phyloP scores from a whole-genome alignment of 2,888 invertebrate species.

The Cheiracanthium punctorium region DNA sequence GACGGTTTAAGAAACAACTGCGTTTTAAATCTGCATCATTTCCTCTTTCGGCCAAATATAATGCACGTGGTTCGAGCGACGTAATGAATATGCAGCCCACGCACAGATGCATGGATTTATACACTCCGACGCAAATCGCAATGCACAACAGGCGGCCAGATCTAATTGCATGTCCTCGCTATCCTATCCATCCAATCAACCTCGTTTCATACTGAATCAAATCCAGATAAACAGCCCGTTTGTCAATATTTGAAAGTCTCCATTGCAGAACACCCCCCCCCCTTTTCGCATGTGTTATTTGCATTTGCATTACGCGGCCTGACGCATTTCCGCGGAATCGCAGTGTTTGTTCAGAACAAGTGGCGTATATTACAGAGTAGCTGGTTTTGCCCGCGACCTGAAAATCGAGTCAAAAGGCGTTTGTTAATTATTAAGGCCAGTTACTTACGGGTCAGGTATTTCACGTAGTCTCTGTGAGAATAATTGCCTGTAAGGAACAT shows the following conservation, averaged over 20 bases:
- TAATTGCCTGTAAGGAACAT: slow-evolving; percentile 62
- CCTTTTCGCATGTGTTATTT: not conserved
- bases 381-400: not conserved
- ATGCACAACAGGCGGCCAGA: not conserved
- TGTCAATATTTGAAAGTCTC: slow-evolving; percentile 24
- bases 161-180: not conserved
- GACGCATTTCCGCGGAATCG: not conserved
- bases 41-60: not conserved
- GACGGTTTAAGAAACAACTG: not conserved
- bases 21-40: not conserved
- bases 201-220: slow-evolving; percentile 27
- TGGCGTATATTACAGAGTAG: not conserved
- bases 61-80: not conserved
- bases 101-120: not conserved
- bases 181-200: slow-evolving; percentile 21
- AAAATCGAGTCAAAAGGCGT: not conserved
- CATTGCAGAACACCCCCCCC: not conserved
- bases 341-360: not conserved
- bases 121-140: not conserved
- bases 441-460: slow-evolving; percentile 66
- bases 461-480: slow-evolving; percentile 63
- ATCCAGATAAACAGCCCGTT: slow-evolving; percentile 15
- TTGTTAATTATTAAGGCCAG: not conserved
- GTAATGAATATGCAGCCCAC: not conserved
- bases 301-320: slow-evolving; percentile 11